phyloP scores from a whole-genome alignment of 2,797 vertebrate species.

The Rhabdophis nuchalis region DNA sequence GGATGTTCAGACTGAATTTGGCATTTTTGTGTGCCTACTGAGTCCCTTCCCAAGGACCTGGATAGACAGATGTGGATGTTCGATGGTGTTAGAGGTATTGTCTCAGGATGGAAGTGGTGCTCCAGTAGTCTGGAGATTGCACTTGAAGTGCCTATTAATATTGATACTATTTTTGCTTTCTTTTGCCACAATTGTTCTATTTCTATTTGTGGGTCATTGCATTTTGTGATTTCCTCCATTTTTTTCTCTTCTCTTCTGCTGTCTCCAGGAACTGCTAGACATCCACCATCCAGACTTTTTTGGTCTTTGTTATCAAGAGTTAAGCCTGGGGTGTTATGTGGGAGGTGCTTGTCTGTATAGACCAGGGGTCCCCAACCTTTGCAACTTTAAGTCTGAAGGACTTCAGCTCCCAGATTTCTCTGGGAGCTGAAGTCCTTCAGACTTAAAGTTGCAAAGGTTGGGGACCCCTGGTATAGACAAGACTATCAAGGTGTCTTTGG shows the following conservation, averaged over 20 bases:
- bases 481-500: neutral
- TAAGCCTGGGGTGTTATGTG: neutral
- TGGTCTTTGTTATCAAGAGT: neutral
- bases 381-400: too few relatives aligned
- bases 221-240: neutral
- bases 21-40: neutral
- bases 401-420: too few relatives aligned
- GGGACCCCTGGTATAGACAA: too few relatives aligned
- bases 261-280: neutral
- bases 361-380: too few relatives aligned
- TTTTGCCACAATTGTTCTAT: neutral
- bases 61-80: neutral
- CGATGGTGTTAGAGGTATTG: neutral
- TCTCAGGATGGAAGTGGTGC: neutral
- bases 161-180: neutral
- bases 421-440: too few relatives aligned
- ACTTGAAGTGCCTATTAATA: neutral
- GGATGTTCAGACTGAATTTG: neutral
- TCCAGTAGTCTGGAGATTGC: neutral
- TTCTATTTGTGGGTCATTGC: neutral
- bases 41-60: neutral
- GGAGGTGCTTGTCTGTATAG: neutral
- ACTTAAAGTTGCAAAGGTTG: too few relatives aligned
- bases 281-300: neutral
- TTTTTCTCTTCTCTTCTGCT: neutral